Base-by-base conservation (phyloP, 2,888 invertebrate species). In the Cryptocephalus primarius region DNA sequence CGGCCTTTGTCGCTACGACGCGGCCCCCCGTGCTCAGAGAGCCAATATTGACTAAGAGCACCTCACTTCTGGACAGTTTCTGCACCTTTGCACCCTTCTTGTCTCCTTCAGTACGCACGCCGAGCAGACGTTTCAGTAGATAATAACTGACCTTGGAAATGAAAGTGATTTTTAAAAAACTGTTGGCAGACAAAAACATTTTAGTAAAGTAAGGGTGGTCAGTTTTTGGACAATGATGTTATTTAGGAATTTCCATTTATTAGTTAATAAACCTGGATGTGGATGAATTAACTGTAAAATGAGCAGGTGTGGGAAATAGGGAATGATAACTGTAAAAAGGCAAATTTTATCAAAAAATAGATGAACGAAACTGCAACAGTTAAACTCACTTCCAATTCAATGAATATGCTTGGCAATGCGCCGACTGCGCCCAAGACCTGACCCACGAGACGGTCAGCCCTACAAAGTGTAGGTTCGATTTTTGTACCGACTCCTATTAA, bases 401-500 rank as follows among this genome's bases (percentile, higher is more conserved):
- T 93, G 72, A 91, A 97, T 65, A 99, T 99, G 58, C 93, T 91
- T 0, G 99, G 99, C 57, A 99, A 71, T 43, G 94, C 88, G 22
- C 94, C 96, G 14, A 99, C 95, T 9, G 96, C 95, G 11, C 99
- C 99, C 45, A 70, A 61, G 32, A 79, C 81, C 74, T 96, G 95
- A 44, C 99, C 99, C 2, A 99, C 99, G 66, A 99, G 80, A 64
- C 97, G 83, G 77, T 99, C 99, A 50, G 97, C 99, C 64, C 99
- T 82, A 68, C 99, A 99, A 42, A 99, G 77, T 1, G 97, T 99
- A 1, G 99, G 99, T 69, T 99, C 99, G 63, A 99, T 99, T 74
- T 93, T 93, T 4, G 97, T 99, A 55, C 99, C 99, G 22, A 99
- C 97, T 67, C 95, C 99, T 64, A 99, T 99, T 43, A 99, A 79